Base-by-base conservation (phyloP, 2,888 invertebrate genomes). In the Aproaerema taeniolella region DNA sequence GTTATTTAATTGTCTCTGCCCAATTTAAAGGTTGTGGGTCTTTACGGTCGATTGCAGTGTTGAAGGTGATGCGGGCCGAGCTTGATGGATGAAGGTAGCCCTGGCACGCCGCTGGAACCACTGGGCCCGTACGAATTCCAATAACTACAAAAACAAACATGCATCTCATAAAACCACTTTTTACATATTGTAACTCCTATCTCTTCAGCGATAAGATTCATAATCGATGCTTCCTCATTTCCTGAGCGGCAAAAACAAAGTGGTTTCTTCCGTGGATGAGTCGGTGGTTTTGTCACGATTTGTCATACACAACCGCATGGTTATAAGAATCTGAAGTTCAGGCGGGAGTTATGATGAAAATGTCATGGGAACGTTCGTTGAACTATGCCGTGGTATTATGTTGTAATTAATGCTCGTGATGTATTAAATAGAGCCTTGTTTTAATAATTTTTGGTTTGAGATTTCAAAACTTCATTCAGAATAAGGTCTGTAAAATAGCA, bases 271-370 rank as follows among this genome's bases (percentile, higher is more conserved):
- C 58, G 64, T 66, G 62, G 74, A 76, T 77, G 76, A 76, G 68
- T 75, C 68, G 73, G 77, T 77, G 83, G 83, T 83, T 82, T 81
- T 85, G 85, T 85, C 82, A 80, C 80, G 77, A 82, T 83, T 83
- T 83, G 83, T 85, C 79, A 81, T 79, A 83, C 77, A 80, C 65
- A 68, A 67, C 70, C 67, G 67, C 80, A 81, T 65, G 82, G 81
- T 82, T 77, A 69, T 60, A 58, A 61, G 59, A 61, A 72, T 63
- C 54, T 54, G 54, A 57, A 58, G 56, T 57, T 59, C 62, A 56
- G 55, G 71, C 74, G 72, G 73, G 63, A 79, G 80, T 72, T 81
- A 81, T 81, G 79, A 73, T 66, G 78, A 78, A 75, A 77, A 79
- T 80, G 71, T 64, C 59, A 69, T 76, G 78, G 73, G 78, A 79